Evolutionary conservation across 2,888 invertebrate species (phyloP).

Genomic region (Pandemis corylana): DNA sequence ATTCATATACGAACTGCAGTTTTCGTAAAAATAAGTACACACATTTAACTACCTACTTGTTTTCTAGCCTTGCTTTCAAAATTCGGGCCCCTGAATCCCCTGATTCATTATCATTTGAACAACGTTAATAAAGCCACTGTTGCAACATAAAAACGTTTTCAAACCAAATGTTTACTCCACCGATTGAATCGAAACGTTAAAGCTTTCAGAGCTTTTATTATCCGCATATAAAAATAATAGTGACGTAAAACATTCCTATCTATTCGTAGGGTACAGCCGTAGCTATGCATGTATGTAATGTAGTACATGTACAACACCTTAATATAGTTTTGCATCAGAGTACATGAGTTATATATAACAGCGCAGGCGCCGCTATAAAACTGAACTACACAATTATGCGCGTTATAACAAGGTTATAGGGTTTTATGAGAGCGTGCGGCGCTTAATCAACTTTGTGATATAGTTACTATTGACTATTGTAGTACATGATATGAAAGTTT

Average conservation of each 20-base stretch:
- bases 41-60: too few species aligned
- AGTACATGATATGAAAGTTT: too few species aligned
- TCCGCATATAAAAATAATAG: slow-evolving; percentile 29
- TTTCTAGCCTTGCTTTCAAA: too few species aligned
- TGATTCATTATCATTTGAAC: neutral
- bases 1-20: too few species aligned
- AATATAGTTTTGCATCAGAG: neutral
- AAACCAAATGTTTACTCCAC: slow-evolving; percentile 13
- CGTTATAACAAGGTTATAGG: neutral
- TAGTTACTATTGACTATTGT: neutral
- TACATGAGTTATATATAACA: neutral
- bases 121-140: slow-evolving; percentile 13
- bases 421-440: neutral
- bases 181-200: slow-evolving; percentile 22
- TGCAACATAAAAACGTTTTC: slow-evolving; percentile 17
- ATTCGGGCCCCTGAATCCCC: too few species aligned
- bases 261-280: neutral
- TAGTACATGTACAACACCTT: neutral
- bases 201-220: slow-evolving; percentile 15
- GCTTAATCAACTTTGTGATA: neutral
- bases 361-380: slow-evolving; percentile 5
- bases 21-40: too few species aligned
- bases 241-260: slow-evolving; percentile 21
- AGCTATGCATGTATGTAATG: neutral
- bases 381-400: neutral